These are phyloP conservation scores for Neoseiulus cucumeris DNA, from an alignment of 1,140 invertebrate genomes.

Conservation along the genomic window DNA sequence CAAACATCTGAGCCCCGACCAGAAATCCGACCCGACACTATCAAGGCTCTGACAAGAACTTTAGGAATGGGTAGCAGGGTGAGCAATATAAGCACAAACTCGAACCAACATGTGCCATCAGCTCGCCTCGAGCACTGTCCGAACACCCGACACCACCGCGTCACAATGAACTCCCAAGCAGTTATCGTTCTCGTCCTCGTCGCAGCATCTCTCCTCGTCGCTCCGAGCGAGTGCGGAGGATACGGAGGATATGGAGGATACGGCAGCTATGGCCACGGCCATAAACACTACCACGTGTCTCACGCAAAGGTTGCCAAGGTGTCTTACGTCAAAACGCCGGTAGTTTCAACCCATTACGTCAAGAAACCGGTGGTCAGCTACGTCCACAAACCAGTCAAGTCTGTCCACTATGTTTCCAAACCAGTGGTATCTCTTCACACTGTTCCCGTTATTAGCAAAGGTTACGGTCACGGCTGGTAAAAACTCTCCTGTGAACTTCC, in stretches of 20 bases:
- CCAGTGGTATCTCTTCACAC: background rate
- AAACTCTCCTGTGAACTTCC: too few species aligned
- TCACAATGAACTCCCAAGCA: too few species aligned
- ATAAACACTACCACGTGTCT: background rate
- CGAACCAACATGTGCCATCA: too few species aligned
- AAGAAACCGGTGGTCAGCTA: slow-evolving; percentile 8
- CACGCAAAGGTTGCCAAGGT: background rate
- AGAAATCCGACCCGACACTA: too few species aligned
- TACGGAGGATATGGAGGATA: background rate
- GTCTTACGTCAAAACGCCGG: background rate
- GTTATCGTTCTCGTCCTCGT: too few species aligned
- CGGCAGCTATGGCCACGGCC: background rate
- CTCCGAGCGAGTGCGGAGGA: background rate
- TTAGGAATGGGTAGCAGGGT: too few species aligned
- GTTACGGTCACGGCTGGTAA: background rate
- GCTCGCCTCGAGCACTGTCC: too few species aligned
- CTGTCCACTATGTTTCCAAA: background rate
- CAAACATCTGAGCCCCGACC: too few species aligned
- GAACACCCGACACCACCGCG: too few species aligned
- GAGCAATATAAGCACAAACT: too few species aligned
- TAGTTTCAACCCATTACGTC: slow-evolving; percentile 5
- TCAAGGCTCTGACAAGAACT: too few species aligned
- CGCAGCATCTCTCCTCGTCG: too few species aligned
- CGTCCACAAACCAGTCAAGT: background rate
- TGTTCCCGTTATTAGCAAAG: background rate